Evolutionary conservation across 2,797 vertebrate genomes (phyloP), one percentile per base, ranked within the genome.

Genomic region (Notoglanidium macrostoma): DNA sequence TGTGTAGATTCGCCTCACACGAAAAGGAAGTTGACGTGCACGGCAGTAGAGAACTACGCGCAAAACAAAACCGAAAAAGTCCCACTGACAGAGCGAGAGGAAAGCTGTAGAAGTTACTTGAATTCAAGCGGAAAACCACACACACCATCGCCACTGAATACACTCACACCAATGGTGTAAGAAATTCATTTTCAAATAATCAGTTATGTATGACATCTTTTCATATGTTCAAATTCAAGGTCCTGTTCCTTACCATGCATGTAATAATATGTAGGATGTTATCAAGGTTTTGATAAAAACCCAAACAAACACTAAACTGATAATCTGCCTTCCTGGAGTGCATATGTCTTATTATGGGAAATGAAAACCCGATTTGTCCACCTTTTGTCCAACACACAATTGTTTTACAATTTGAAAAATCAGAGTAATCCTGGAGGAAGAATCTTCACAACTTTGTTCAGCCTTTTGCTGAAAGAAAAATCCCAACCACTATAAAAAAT

Each of bases 1-100:
- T 21, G 17, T 12, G 72, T 14, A 29, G 59, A 65, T 49, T 63
- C 17, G 59, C 79, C 59, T 59, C 29, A 67, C 19, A 40, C 85
- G 29, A 94, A 94, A 94, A 95, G 93, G 94, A 94, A 93, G 94
- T 90, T 92, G 90, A 89, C 49, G 73, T 70, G 40, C 74, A 85
- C 40, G 1, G 80, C 29, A 82, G 61, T 51, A 73, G 82, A 83
- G 79, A 35, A 57, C 35, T 14, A 54, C 49, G 35, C 23, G 3
- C 8, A 72, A 79, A 86, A 80, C 44, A 11, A 81, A 72, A 88
- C 78, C n/a, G 7, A 79, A 87, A 74, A 90, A 82, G 49, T 3
- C n/a, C 17, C n/a, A 68, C 61, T 83, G 26, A 61, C 35, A 8
- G 51, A 83, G 35, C 46, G 29, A 26, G 55, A 5, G 19, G 1